Evolutionary conservation across 1,140 invertebrate species (phyloP), one percentile per base, ranked within the genome.

Genomic region (Dreissena polymorpha): DNA sequence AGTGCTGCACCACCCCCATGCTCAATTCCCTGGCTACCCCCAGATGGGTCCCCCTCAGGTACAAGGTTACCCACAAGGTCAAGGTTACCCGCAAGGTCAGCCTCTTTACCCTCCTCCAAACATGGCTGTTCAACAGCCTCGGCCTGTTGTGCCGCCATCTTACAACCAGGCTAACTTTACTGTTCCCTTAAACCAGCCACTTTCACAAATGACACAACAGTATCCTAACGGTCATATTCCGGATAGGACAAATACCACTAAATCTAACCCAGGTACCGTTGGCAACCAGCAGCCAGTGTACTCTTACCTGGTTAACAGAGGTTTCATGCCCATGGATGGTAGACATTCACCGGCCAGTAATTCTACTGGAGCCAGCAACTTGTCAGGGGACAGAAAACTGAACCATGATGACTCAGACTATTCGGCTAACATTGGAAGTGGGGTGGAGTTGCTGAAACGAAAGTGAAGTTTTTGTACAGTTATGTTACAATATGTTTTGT

Each of bases 301-400:
- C 76, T 83, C 81, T 18, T 83, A 83, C 39, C 73, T 83, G 50
- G 81, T 83, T 27, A 83, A 77, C 71, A 50, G 81, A 27, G 81
- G 81, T 21, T 83, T 76, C 65, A 51, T 60, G 60, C 81, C 81
- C n/a, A n/a, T 83, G n/a, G 81, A 83, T 63, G 81, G 81, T 12
- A 69, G 81, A 29, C 57, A 83, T 64, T 83, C 81, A 16, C 81
- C 81, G 10, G 73, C 76, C 10, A 83, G 81, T 60, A 70, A 72
- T 13, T 83, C 81, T 10, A 83, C 81, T 70, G 81, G 73, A 39
- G 81, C 65, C 2, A 83, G 81, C 53, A 83, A 83, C 71, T 53
- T 83, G 55, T 83, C 81, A 49, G 72, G 81, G 27, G 81, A 83
- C 27, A 83, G 74, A 77, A 63, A 70, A 50, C 29, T 71, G 16